Conservation (phyloP, 2,797 vertebrate species). For the Mormyrops boulengeri region DNA sequence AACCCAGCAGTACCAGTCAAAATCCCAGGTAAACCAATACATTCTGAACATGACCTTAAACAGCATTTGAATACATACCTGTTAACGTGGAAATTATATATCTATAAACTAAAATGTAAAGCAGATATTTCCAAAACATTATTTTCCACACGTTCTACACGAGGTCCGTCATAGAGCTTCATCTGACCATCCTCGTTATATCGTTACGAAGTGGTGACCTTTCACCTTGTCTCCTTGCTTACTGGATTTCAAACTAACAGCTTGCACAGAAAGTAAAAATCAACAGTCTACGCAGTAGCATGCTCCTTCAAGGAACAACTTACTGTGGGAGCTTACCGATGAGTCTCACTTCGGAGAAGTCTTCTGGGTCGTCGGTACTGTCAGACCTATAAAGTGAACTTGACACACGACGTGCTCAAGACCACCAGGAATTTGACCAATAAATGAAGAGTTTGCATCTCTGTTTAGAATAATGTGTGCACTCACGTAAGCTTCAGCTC, state of each 20-base stretch:
- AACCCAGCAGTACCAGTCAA: neutral
- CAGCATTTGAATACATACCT: neutral
- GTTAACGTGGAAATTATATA: neutral
- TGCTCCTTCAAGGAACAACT: neutral
- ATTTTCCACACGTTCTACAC: neutral
- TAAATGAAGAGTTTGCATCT: neutral
- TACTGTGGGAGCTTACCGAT: neutral
- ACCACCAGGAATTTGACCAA: neutral
- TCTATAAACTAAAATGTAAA: neutral
- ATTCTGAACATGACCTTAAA: neutral
- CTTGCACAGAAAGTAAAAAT: neutral
- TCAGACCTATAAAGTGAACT: neutral
- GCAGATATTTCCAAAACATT: neutral
- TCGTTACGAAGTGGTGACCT: neutral
- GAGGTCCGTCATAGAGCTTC: neutral
- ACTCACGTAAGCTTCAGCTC: neutral
- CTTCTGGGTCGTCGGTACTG: neutral
- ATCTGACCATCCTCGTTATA: neutral
- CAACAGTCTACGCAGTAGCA: neutral
- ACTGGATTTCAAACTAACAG: neutral
- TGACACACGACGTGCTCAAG: neutral
- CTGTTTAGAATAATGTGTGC: neutral
- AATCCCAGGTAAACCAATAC: neutral
- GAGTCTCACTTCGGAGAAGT: neutral
- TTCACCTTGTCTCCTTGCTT: neutral